Base-by-base conservation (phyloP, 2,888 invertebrate genomes). In the Uloborus plumipes region DNA sequence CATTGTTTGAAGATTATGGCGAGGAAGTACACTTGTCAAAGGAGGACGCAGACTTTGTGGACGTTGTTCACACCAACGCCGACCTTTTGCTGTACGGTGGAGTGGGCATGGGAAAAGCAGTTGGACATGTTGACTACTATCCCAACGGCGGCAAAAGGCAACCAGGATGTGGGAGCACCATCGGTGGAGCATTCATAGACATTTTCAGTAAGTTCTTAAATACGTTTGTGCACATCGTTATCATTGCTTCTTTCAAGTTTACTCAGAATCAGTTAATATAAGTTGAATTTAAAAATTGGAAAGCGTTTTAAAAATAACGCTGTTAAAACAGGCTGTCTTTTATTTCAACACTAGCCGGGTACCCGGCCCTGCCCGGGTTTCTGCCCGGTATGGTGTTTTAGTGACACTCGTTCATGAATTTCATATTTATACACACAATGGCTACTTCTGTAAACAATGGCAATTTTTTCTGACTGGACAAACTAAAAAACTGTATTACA, bases 101-200 rank as follows among this genome's bases (percentile, higher is more conserved):
- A 2, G 83, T 85, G 1, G 85, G 85, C 20, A 84, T 85, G 15
- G 49, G 31, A 1, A 22, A 14, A 22, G 58, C 83, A 11, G 65
- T 80, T 6, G 85, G 85, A 6, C 72, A 85, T 16, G 83, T 85
- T 49, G 85, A 85, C 66, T 85, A 69, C 51, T 85, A 83, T 26
- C 83, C 85, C 13, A 85, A 85, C 55, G 85, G 85, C 1, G 85
- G 85, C 0, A 80, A 79, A 16, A 67, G 77, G 16, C 85, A 85
- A 15, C 83, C 83, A 4, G 84, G 83, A 26, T 85, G 85, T 11
- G 59, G 71, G 14, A 84, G 80, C 26, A 84, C 80, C 15, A 18
- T 84, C 2, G 55, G 26, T n/a, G 84, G 84, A 18, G 71, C 69
- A 14, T 64, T 84, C 16, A n/a, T 64, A 0, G 84, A 84, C 51